Evolutionary conservation across 2,797 vertebrate species (phyloP).

Genomic region (Enoplosus armatus): DNA sequence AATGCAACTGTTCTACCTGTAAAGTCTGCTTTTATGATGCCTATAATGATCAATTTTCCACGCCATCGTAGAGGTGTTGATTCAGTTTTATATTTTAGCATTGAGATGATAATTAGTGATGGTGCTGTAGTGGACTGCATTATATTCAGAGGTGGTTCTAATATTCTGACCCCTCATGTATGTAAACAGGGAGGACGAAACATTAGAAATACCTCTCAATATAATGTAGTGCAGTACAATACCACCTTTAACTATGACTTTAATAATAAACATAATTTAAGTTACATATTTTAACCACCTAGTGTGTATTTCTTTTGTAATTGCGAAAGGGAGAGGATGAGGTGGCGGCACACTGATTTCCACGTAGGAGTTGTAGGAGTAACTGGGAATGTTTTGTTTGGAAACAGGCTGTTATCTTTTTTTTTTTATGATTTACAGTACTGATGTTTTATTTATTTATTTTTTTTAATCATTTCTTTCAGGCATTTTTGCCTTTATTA

Average conservation of each 20-base stretch:
- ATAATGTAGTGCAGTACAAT: background rate
- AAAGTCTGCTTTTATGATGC: background rate
- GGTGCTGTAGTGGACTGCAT: background rate
- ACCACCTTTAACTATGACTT: too few species aligned
- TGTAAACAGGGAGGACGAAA: background rate
- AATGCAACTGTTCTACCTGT: background rate
- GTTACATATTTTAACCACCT: too few species aligned
- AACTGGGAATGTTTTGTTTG: background rate
- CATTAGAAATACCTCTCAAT: too few species aligned
- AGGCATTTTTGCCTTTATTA: too few species aligned
- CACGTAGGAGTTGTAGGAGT: background rate
- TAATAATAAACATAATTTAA: too few species aligned
- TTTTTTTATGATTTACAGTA: background rate
- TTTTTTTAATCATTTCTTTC: too few species aligned
- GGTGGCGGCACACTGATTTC: background rate
- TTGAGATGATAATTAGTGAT: background rate
- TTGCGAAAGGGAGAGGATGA: background rate
- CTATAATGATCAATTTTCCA: too few species aligned
- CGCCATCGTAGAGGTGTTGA: background rate
- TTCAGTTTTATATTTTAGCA: background rate
- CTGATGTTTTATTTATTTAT: too few species aligned
- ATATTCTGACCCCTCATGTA: background rate
- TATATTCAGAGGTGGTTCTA: background rate
- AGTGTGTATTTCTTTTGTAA: background rate
- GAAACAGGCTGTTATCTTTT: background rate